Evolutionary conservation across 1,140 invertebrate genomes (phyloP).

Genomic region (Solenopsis fugax): DNA sequence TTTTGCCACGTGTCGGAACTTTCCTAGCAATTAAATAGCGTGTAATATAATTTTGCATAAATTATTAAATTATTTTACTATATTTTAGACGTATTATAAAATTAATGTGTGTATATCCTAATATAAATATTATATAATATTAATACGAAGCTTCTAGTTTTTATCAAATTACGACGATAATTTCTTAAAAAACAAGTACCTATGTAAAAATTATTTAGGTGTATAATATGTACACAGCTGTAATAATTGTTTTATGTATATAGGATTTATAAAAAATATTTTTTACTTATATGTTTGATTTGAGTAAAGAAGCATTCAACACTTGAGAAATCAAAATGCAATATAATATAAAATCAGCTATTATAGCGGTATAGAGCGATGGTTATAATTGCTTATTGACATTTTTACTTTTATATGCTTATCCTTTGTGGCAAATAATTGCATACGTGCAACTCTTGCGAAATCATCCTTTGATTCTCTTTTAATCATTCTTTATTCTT

Average conservation of each 20-base stretch:
- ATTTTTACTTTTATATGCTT: slow-evolving; percentile 34
- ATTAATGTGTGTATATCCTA: background rate
- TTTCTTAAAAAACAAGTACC: background rate
- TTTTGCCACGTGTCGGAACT: slow-evolving; percentile 20
- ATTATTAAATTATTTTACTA: background rate
- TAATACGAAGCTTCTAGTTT: background rate
- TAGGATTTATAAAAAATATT: too few species aligned
- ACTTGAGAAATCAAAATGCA: background rate
- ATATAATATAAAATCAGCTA: background rate
- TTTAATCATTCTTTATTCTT: slow-evolving; percentile 79
- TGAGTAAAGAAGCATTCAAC: background rate
- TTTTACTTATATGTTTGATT: background rate
- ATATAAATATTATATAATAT: background rate
- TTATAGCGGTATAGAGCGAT: background rate
- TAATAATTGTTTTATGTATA: too few species aligned
- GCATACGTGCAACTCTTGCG: slow-evolving; percentile 48
- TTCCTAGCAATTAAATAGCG: background rate
- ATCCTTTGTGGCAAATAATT: slow-evolving; percentile 48
- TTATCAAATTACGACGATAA: too few species aligned
- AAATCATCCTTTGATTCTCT: slow-evolving; percentile 67
- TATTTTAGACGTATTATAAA: background rate
- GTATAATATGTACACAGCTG: too few species aligned
- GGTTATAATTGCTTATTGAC: slow-evolving; percentile 11
- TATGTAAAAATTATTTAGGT: background rate
- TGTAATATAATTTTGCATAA: background rate